Base-by-base conservation (phyloP, 2,113 vertebrate genomes). In the Thinocorus orbignyianus region DNA sequence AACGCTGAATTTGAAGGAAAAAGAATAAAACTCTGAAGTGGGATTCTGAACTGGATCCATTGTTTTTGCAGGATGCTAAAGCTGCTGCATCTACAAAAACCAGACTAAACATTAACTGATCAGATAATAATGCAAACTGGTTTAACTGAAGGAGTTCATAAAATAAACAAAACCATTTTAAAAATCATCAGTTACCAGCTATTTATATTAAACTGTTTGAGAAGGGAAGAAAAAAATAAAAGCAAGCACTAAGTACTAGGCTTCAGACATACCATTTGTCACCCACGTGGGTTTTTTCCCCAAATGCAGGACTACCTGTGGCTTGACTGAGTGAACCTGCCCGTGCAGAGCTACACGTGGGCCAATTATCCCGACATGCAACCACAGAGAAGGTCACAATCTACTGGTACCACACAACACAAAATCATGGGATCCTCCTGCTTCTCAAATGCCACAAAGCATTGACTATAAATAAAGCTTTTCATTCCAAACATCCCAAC, bases 221-320 rank as follows among this genome's bases (percentile, higher is more conserved):
- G 92, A 90, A 83, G 13, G 9, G 6, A 2, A 41, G 41, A 41
- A 41, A 88, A 62, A 73, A 81, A 76, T 90, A 95, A 62, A 58
- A 60, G 86, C 87, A 14, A 96, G 90, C 85, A 79, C 60, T 26
- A 92, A 76, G 54, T 30, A 13, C 91, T 71, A 88, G 69, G 91
- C 87, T 95, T 95, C 88, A 91, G 97, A 91, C 26, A 90, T 2
- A 68, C n/a, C 70, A 95, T 94, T 93, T 88, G 70, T 91, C 91
- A 94, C 68, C 87, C 84, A 72, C 82, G 80, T 19, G 65, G 33
- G 84, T 77, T 74, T 77, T 77, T 24, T 33, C 71, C 93, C 79
- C 51, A 72, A 69, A 52, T 1, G 46, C 48, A 79, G 7, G 16
- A 42, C 48, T 61, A 26, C 69, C 69, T 61, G 55, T 76, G 87